Percentiles rank a stretch among this genome's conserved stretches.
Evolutionary conservation across 2,113 vertebrate species (phyloP).

Genomic region (Colaptes auratus): DNA sequence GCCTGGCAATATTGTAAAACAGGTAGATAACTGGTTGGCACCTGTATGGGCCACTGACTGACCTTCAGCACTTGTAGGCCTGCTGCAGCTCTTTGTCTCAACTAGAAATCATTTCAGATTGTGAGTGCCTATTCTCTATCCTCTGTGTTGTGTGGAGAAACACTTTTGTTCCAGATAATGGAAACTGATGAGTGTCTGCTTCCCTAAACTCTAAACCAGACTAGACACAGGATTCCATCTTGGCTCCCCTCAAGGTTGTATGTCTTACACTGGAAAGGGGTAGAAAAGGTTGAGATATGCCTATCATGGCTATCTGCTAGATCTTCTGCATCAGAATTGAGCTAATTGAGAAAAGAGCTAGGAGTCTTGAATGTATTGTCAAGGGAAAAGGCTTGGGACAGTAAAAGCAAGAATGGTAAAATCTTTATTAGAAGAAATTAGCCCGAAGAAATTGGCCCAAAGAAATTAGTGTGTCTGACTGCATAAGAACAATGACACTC

Average conservation of each 20-base stretch:
- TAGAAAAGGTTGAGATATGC: neutral
- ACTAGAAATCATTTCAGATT: neutral
- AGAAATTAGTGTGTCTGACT: neutral
- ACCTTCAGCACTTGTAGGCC: neutral
- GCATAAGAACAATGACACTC: neutral
- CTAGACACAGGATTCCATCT: rapidly evolving
- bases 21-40: neutral
- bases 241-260: neutral
- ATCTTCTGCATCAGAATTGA: neutral
- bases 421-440: neutral
- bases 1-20: neutral
- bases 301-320: neutral
- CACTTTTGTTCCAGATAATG: neutral
- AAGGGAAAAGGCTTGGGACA: neutral
- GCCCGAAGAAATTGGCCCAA: neutral
- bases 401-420: neutral
- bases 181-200: neutral
- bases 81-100: neutral
- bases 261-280: neutral
- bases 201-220: neutral
- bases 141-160: neutral
- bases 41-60: rapidly evolving
- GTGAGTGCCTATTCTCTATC: neutral
- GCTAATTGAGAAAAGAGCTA: neutral
- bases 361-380: neutral